phyloP scores from a whole-genome alignment of 2,888 invertebrate genomes.

The Eupithecia subumbrata region DNA sequence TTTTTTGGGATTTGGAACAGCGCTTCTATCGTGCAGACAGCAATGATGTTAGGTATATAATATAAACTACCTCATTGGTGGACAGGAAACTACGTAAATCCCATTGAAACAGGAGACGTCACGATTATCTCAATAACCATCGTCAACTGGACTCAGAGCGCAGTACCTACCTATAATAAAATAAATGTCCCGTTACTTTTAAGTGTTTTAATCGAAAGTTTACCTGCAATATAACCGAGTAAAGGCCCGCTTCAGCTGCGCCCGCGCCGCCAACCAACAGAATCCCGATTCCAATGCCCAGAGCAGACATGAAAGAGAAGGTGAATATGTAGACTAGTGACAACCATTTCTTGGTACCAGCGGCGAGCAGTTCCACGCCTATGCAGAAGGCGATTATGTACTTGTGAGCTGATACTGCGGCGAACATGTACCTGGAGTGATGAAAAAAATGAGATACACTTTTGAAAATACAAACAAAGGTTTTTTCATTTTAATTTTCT shows the following conservation, averaged over 20 bases:
- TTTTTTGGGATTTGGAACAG: too few relatives aligned
- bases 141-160: too few relatives aligned
- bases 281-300: constrained; percentile 91
- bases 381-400: constrained; percentile 95
- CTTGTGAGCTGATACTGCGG: constrained; percentile 93
- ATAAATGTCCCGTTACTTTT: background rate
- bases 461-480: background rate
- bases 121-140: too few relatives aligned
- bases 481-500: too few relatives aligned
- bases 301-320: constrained; percentile 91
- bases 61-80: too few relatives aligned
- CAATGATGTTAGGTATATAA: too few relatives aligned
- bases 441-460: background rate
- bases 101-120: too few relatives aligned
- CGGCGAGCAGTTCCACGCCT: constrained; percentile 91
- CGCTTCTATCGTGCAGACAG: too few relatives aligned
- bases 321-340: constrained; percentile 88
- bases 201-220: background rate
- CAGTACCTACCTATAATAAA: background rate
- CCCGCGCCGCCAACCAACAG: constrained; percentile 85
- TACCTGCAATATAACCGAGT: constrained; percentile 90
- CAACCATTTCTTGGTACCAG: constrained; percentile 85
- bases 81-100: too few relatives aligned
- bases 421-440: constrained; percentile 89
- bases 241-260: constrained; percentile 84